Base-by-base conservation (phyloP, 2,113 vertebrate species). In the Scomber scombrus region DNA sequence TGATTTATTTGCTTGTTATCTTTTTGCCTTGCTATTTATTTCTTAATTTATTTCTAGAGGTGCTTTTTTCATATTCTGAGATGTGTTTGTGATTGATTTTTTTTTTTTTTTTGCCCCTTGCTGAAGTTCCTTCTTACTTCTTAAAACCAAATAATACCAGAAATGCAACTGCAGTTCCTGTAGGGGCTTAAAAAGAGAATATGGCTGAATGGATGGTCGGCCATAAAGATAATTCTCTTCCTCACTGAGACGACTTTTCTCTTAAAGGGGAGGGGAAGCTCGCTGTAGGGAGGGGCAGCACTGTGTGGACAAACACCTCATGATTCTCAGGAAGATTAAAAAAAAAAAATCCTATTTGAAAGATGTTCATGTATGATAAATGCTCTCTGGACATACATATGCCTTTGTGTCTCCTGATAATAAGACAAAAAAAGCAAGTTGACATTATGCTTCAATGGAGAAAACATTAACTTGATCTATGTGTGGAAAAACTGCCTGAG, bases 131-230 rank as follows among this genome's bases (percentile, higher is more conserved):
- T 89, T 92, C 86, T 84, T 80, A 89, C 86, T 69, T 90, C 82
- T 92, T 86, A 71, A 85, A 93, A 91, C 91, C 93, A 93, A 94
- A 93, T 91, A 87, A 84, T 87, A 87, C 66, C 58, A 77, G 52
- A 87, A 90, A 94, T 91, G 91, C 90, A 93, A 88, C 72, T 56
- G 40, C 14, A 18, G 75, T 83, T 90, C 89, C 63, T 75, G 29
- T 63, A 5, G 12, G 84, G 78, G 78, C 78, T 64, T 63, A 23
- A 60, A 51, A 57, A 31, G 79, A 82, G 77, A 70, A 72, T 65
- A 47, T 66, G 55, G 85, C 61, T 61, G 86, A 84, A n/a, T 50
- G 16, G 23, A 74, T 13, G 16, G 55, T 88, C 29, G 19, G 76
- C 73, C 55, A 1, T 57, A 14, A 69, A 60, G 19, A 57, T 71